A percentile compares a stretch with the other conserved stretches of the same genome.
phyloP scores from a whole-genome alignment of 2,797 vertebrate species.

The Brotula barbata region DNA sequence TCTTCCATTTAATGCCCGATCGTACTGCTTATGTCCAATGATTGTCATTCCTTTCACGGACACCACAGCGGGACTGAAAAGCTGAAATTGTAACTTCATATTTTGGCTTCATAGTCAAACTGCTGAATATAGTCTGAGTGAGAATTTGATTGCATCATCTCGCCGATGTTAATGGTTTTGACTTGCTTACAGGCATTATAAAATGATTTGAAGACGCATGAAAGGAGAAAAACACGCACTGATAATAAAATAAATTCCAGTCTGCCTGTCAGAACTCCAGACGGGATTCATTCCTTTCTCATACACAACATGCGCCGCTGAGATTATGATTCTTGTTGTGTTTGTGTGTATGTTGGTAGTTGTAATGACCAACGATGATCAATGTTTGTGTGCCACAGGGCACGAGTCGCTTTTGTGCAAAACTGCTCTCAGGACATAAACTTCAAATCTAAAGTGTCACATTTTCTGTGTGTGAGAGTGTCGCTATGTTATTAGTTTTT shows the following conservation, averaged over 20 bases:
- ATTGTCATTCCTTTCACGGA: slow-evolving; percentile 28
- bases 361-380: not conserved
- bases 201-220: slow-evolving; percentile 30
- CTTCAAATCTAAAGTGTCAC: not conserved
- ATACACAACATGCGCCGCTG: slow-evolving; percentile 18
- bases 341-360: slow-evolving; percentile 17
- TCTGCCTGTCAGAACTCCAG: slow-evolving; percentile 9
- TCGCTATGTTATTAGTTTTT: not conserved
- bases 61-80: slow-evolving; percentile 15
- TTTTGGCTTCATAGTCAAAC: slow-evolving; percentile 20
- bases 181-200: slow-evolving; percentile 40
- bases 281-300: slow-evolving; percentile 24
- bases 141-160: slow-evolving; percentile 36
- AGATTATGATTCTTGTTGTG: not conserved
- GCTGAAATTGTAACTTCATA: slow-evolving; percentile 14
- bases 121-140: slow-evolving; percentile 33
- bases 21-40: slow-evolving; percentile 17
- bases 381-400: not conserved
- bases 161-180: slow-evolving; percentile 46
- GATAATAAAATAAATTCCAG: slow-evolving; percentile 21
- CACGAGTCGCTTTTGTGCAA: not conserved
- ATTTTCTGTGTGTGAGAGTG: not conserved
- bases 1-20: slow-evolving; percentile 4
- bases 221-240: slow-evolving; percentile 27
- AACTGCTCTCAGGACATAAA: slow-evolving; percentile 10